phyloP scores from a whole-genome alignment of 1,140 invertebrate genomes.

The Dinothrombium tinctorium region DNA sequence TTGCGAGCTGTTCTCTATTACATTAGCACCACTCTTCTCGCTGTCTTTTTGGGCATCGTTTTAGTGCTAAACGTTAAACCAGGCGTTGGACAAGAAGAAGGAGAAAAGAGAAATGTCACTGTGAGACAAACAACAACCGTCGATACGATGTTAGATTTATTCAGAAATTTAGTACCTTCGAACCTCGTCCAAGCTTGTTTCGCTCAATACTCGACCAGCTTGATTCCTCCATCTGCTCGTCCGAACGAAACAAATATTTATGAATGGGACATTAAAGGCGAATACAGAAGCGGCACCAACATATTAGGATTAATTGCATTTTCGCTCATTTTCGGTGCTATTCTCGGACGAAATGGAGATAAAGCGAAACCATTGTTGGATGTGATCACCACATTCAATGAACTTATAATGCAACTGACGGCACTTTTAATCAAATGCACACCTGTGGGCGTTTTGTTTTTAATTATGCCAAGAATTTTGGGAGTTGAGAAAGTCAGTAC shows the following conservation, averaged over 20 bases:
- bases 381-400: conserved; percentile 26
- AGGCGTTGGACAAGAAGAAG: too few species aligned
- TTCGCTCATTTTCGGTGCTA: conserved; percentile 28
- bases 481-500: conserved; percentile 26
- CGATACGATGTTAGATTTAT: conserved; percentile 76
- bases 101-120: too few species aligned
- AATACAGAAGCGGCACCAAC: conserved; percentile 12
- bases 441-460: conserved; percentile 40
- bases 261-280: too few species aligned
- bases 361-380: conserved; percentile 24
- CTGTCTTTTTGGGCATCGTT: conserved; percentile 64
- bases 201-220: conserved; percentile 24
- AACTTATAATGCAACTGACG: conserved; percentile 27
- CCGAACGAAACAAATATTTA: not conserved
- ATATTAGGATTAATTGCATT: conserved; percentile 25
- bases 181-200: conserved; percentile 66
- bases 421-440: conserved; percentile 33
- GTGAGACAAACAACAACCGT: conserved; percentile 59
- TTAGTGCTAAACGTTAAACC: conserved; percentile 61
- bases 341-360: conserved; percentile 24
- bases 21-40: conserved; percentile 62
- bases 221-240: not conserved
- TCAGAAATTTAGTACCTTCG: conserved; percentile 77
- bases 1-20: conserved; percentile 65
- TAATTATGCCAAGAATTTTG: conserved; percentile 34